Percentiles rank a stretch among this genome's conserved stretches.
phyloP scores from a whole-genome alignment of 2,888 invertebrate genomes.

The Pseudococcus viburni region DNA sequence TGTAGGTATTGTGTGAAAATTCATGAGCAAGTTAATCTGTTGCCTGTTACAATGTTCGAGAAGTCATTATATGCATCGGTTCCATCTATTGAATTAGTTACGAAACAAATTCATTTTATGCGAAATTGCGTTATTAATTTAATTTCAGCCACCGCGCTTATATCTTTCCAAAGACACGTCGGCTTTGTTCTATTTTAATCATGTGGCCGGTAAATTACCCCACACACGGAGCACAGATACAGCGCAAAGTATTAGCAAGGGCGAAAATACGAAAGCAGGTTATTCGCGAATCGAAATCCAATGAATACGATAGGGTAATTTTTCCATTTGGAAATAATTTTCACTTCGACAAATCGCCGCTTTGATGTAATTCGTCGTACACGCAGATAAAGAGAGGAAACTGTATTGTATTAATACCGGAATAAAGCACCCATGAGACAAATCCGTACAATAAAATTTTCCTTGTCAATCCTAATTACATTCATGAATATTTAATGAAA shows the following conservation, averaged over 20 bases:
- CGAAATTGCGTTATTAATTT: constrained; percentile 16
- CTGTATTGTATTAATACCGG: constrained; percentile 20
- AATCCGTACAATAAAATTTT: constrained; percentile 6
- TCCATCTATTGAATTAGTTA: constrained; percentile 2
- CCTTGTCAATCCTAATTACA: constrained; percentile 18
- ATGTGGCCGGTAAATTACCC: neutral
- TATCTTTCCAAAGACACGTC: neutral
- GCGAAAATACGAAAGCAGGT: constrained; percentile 1
- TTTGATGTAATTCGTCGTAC: neutral
- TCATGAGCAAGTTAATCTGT: constrained; percentile 26
- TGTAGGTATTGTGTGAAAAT: too few relatives aligned
- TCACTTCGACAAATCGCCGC: constrained; percentile 10
- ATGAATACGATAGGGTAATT: neutral
- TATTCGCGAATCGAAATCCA: neutral
- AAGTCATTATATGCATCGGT: constrained; percentile 34
- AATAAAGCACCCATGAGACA: constrained; percentile 41
- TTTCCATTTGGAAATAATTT: constrained; percentile 28
- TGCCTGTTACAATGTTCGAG: neutral
- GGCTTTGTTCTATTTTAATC: constrained; percentile 38
- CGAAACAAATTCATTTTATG: constrained; percentile 2
- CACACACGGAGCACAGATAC: neutral
- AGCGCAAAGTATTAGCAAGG: neutral
- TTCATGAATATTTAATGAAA: constrained; percentile 47
- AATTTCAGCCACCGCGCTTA: neutral
- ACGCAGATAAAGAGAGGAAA: neutral